Base-by-base conservation (phyloP, 2,888 invertebrate genomes). In the Agapostemon virescens region DNA sequence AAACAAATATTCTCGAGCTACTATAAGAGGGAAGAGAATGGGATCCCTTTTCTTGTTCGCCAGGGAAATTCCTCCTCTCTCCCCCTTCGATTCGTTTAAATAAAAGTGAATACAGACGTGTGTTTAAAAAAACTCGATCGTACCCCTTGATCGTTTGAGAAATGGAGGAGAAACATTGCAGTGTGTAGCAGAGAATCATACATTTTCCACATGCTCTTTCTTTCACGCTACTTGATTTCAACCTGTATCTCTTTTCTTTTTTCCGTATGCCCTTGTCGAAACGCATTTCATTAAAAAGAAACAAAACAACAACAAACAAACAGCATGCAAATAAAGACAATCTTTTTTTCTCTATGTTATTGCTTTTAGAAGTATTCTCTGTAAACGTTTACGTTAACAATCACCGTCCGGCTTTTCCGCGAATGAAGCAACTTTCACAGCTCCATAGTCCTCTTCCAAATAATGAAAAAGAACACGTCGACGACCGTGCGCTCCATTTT, bases 121-220 rank as follows among this genome's bases (percentile, higher is more conserved):
- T 67, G 36, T 74, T 82, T n/a, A 49, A 49, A 70, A n/a, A 84
- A 78, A 75, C 84, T 87, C 76, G 67, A 85, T 81, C 71, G 72
- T 85, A 86, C 71, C 84, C 83, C 80, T 76, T 78, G 78, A 77
- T 78, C 79, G 79, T 83, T 78, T 73, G 83, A 86, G 33, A 87
- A 84, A 80, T 87, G 88, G 88, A 87, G 88, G 86, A 89, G 88
- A 88, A 89, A 87, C 83, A 68, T 81, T 40, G 67, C 81, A 49
- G 61, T 17, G 26, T n/a, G 69, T 74, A 66, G 66, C 67, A 45
- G n/a, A 72, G 64, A 64, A 40, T 55, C 72, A 69, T 69, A 66
- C 45, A 49, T 20, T 26, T 58, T 49, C n/a, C 49, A n/a, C 20
- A 23, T 49, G 30, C 45, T 36, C 63, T 36, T 36, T 63, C 58